Base-by-base conservation (phyloP, 2,797 vertebrate genomes). In the Enteromius afrohamiltoni region DNA sequence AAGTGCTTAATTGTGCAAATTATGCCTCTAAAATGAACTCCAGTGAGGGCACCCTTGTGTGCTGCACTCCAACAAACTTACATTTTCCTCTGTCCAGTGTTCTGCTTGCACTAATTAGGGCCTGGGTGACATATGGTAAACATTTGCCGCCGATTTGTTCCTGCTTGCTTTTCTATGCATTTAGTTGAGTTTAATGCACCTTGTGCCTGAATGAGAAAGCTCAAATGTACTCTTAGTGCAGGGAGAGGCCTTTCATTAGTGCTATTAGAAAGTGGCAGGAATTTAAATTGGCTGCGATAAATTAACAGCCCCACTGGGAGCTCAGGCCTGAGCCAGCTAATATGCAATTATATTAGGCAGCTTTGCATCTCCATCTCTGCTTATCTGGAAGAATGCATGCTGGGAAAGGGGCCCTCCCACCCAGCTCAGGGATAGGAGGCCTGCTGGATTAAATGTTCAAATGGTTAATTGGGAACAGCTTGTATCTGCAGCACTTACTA, bases 261-360 rank as follows among this genome's bases (percentile, higher is more conserved):
- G 62, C 77, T 83, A 88, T 88, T 88, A 88, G 85, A 85, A 84
- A 84, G 88, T 82, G 85, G 80, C 83, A 85, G 85, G 90, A 91
- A 91, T 84, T 87, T 86, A 90, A 91, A 92, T 91, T 89, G 89
- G 85, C 88, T 89, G 84, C 86, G 85, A 88, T 89, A 87, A 92
- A 91, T 88, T 91, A 90, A 90, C 89, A 89, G 86, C 78, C 88
- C 89, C 88, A 62, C 70, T 49, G 89, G 90, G 90, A 86, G 75
- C 85, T 55, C 85, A 89, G 65, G 77, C 78, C 86, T 82, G 83
- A 89, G 85, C 84, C 79, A 64, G 87, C 71, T 91, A 90, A 91
- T 89, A 89, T 77, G 85, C 85, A 91, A 91, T 85, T 86, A 86
- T 90, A 90, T 88, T 87, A 87, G 77, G 69, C 78, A 82, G 87